Base-by-base conservation (phyloP, 2,797 vertebrate species). In the Xyrichtys novacula region DNA sequence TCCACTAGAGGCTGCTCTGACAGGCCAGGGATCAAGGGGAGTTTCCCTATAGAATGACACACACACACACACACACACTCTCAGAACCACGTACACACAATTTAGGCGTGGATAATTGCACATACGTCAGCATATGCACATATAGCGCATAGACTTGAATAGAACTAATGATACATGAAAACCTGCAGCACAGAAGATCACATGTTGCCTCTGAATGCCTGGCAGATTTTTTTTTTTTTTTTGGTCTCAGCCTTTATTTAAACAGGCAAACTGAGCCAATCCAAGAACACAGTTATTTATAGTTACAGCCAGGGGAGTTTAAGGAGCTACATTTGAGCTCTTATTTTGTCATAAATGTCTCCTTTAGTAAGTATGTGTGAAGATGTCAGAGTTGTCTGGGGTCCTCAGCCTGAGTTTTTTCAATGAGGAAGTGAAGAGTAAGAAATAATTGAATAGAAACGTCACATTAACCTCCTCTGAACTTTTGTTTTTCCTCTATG, bases 161-260 rank as follows among this genome's bases (percentile, higher is more conserved):
- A 22, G 31, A 57, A 59, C 25, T 61, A 76, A 80, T 68, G 47
- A 86, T 81, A 85, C 64, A 71, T 82, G 64, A 81, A 85, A 81
- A 65, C 49, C 52, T 66, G 54, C 59, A 64, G 70, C 31, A 74
- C 55, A 69, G 40, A 48, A 64, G 65, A 74, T 74, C 31, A 17
- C 53, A 59, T 16, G 65, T 57, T 74, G 61, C 34, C 25, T 11
- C 31, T 43, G 43, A 65, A 66, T 72, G 65, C 70, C 42, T 78
- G 43, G 40, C 20, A 14, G 61, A 48, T 47, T 72, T 71, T 75
- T 47, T 70, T 71, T 75, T 23, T 3, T 14, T 44, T 64, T 66
- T 56, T 40, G 31, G 17, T 69, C 69, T 62, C 48, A 74, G 79
- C 69, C 64, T 81, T 80, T 72, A 83, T 83, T 81, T 53, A 75